A percentile compares a stretch with the other conserved stretches of the same genome.
Evolutionary conservation across 2,888 invertebrate genomes (phyloP).

Genomic region (Papilio elwesi): DNA sequence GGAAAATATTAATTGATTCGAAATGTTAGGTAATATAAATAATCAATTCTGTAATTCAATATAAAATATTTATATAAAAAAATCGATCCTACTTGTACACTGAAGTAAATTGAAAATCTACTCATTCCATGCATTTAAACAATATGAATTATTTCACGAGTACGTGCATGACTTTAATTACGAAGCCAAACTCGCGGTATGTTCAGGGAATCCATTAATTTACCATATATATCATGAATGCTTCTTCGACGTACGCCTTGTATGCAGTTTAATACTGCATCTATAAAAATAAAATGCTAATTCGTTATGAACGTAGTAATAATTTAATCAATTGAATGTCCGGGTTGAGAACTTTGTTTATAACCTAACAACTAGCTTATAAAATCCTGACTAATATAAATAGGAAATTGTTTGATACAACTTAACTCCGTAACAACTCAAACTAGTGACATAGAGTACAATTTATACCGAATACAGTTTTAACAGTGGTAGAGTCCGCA

Average conservation of each 20-base stretch:
- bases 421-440: no score
- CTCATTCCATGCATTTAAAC: not conserved
- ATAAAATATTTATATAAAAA: no score
- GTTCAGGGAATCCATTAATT: constrained; percentile 6
- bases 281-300: constrained; percentile 7
- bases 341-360: constrained; percentile 6
- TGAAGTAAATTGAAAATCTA: not conserved
- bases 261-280: not conserved
- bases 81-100: not conserved
- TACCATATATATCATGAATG: constrained; percentile 1
- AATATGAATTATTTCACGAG: not conserved
- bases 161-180: not conserved
- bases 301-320: constrained; percentile 5
- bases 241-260: not conserved
- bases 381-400: not conserved
- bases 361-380: not conserved
- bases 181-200: not conserved
- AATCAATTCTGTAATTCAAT: no score
- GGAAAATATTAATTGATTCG: no score
- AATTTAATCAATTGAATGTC: not conserved
- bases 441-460: no score
- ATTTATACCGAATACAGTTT: no score
- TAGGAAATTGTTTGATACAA: no score
- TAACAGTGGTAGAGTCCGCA: no score
- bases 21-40: no score